Evolutionary conservation across 2,888 invertebrate species (phyloP), one percentile per base, ranked within the genome.

Genomic region (Trypoxylon attenuatum): DNA sequence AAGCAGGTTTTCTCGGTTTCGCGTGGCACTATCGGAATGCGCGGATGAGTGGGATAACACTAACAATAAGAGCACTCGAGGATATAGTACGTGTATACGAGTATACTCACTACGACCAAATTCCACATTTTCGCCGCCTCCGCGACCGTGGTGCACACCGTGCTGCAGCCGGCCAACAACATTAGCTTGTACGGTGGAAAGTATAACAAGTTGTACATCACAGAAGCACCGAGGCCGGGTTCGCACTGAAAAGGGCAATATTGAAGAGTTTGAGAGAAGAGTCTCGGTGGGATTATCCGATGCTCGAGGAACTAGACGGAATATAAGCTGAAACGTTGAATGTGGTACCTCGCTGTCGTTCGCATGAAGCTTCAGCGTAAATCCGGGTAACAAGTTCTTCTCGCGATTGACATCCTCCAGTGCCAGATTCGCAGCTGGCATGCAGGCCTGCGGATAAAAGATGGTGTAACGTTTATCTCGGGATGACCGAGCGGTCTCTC

Each of bases 121-220:
- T 99, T 99, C 99, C 99, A 99, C 96, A 99, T 98, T 89, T 97
- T 98, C 57, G 99, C 99, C 39, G 99, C 98, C 89, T 99, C 99
- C 1, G 99, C 99, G 10, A 99, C 98, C 42, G 99, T 98, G 18
- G 99, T 99, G 84, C 99, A 99, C 21, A 99, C 99, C 5, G 98
- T 98, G 80, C 98, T 98, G 88, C 99, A 99, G 52, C 99, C 99
- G 38, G 97, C 96, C 51, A 99, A 89, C 66, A 98, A 89, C 91
- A 98, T 94, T 82, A 98, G 89, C 89, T 98, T 99, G 85, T 95
- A 95, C 15, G 98, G 98, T 65, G 94, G 93, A 88, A 94, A 96
- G 91, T 99, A 99, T 73, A 99, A 91, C 69, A 99, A 91, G 89
- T 99, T 98, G 90, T 99, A 99, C 94, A 99, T 96, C 54, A 98